Conservation (phyloP, 2,888 invertebrate species). For the Globia sparganii region DNA sequence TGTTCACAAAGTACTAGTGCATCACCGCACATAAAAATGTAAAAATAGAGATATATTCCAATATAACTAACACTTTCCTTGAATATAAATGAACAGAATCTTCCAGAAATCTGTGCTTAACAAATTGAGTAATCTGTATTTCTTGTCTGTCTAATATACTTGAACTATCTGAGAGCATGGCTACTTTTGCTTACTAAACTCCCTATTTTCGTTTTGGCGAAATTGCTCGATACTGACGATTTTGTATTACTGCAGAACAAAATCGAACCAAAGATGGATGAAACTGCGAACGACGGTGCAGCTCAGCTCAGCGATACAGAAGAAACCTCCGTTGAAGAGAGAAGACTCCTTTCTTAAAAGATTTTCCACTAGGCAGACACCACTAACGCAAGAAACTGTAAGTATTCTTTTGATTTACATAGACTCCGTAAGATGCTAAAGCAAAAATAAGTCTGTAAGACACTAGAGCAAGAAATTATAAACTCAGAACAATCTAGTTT, state of each 20-base stretch:
- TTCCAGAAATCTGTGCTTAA: slow-evolving; percentile 63
- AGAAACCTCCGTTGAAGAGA: slow-evolving; percentile 96
- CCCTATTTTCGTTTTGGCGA: slow-evolving; percentile 49
- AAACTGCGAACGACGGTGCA: slow-evolving; percentile 98
- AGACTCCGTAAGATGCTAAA: neutral
- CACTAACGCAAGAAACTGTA: slow-evolving; percentile 95
- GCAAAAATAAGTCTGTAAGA: neutral
- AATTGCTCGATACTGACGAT: slow-evolving; percentile 57
- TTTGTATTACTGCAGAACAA: slow-evolving; percentile 92
- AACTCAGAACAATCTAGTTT: neutral
- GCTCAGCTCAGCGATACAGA: slow-evolving; percentile 96
- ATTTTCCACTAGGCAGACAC: slow-evolving; percentile 97
- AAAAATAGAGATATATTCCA: slow-evolving; percentile 62
- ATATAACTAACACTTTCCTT: slow-evolving; percentile 51
- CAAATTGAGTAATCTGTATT: slow-evolving; percentile 59
- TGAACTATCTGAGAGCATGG: slow-evolving; percentile 77
- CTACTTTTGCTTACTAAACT: slow-evolving; percentile 74
- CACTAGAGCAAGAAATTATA: neutral
- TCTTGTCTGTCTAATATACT: slow-evolving; percentile 65
- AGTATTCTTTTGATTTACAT: slow-evolving; percentile 64
- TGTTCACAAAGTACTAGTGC: slow-evolving; percentile 75
- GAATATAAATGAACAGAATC: slow-evolving; percentile 64
- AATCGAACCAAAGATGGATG: slow-evolving; percentile 98
- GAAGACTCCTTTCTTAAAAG: slow-evolving; percentile 98
- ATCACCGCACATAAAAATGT: slow-evolving; percentile 63